These are phyloP conservation scores for Cathartes aura DNA, from an alignment of 2,113 vertebrate species.

Conservation along the genomic window DNA sequence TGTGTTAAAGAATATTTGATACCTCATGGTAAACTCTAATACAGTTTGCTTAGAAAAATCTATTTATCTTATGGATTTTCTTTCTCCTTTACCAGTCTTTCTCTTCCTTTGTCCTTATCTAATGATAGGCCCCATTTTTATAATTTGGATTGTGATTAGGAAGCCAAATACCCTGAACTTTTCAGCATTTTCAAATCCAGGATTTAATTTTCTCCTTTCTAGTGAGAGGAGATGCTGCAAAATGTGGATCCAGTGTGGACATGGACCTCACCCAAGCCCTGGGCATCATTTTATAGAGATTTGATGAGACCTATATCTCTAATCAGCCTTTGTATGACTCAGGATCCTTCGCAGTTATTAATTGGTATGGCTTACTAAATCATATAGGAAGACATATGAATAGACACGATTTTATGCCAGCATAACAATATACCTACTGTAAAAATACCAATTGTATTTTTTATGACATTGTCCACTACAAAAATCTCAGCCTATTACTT, in stretches of 20 bases:
- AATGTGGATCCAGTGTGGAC: neutral
- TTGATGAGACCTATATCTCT: neutral
- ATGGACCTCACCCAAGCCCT: neutral
- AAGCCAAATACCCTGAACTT: neutral
- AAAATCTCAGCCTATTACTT: neutral
- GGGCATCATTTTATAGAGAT: neutral
- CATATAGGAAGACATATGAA: neutral
- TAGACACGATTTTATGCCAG: neutral
- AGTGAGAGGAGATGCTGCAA: neutral
- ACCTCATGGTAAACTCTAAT: conserved; percentile 64
- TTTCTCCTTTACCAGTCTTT: conserved; percentile 24
- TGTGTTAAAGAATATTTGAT: conserved; percentile 32
- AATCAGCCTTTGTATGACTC: neutral
- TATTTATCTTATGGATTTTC: conserved; percentile 61
- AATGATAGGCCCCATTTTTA: neutral
- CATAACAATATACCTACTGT: neutral
- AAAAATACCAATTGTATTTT: neutral
- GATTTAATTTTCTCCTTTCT: neutral
- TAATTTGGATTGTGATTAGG: neutral
- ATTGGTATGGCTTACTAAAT: neutral
- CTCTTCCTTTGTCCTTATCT: neutral
- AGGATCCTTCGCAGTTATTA: neutral
- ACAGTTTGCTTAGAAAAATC: conserved; percentile 60
- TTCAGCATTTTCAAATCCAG: neutral
- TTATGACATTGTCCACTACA: neutral